Evolutionary conservation across 92 coral and sea anemone genomes (phyloP).

Genomic region (Heliopora coerulea): DNA sequence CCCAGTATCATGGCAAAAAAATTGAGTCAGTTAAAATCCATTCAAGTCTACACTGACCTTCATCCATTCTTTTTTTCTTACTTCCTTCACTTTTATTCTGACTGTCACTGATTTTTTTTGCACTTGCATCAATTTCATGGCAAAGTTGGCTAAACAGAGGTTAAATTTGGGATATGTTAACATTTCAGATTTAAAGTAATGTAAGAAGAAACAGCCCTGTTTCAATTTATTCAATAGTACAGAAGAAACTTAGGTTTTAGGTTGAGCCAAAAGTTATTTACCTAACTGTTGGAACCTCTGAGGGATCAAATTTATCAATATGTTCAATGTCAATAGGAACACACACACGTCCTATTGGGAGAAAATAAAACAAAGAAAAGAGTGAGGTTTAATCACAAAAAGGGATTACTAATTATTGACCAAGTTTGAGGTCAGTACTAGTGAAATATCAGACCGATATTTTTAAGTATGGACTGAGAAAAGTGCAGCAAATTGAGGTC

Average conservation of each 20-base stretch:
- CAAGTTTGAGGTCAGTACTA: neutral
- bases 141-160: slow-evolving; percentile 66
- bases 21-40: neutral
- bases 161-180: neutral
- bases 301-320: slow-evolving; percentile 88
- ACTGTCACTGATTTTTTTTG: slow-evolving; percentile 52
- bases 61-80: slow-evolving; percentile 41
- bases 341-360: slow-evolving; percentile 92
- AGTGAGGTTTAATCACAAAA: neutral
- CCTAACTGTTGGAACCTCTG: slow-evolving; percentile 93
- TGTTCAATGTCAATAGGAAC: slow-evolving; percentile 78
- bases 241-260: neutral
- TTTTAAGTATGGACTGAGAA: too few species aligned
- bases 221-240: too few species aligned
- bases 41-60: neutral
- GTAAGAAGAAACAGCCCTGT: neutral
- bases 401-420: too few species aligned
- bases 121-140: slow-evolving; percentile 82
- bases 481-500: too few species aligned
- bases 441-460: too few species aligned
- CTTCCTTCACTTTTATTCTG: slow-evolving; percentile 56
- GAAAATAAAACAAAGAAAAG: slow-evolving; percentile 3
- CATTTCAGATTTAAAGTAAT: neutral
- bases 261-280: slow-evolving; percentile 1
- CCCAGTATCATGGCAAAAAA: too few species aligned